Percentiles rank a stretch among this genome's conserved stretches.
Conservation (phyloP, 2,888 invertebrate species). For the Heliothis peltigera region DNA sequence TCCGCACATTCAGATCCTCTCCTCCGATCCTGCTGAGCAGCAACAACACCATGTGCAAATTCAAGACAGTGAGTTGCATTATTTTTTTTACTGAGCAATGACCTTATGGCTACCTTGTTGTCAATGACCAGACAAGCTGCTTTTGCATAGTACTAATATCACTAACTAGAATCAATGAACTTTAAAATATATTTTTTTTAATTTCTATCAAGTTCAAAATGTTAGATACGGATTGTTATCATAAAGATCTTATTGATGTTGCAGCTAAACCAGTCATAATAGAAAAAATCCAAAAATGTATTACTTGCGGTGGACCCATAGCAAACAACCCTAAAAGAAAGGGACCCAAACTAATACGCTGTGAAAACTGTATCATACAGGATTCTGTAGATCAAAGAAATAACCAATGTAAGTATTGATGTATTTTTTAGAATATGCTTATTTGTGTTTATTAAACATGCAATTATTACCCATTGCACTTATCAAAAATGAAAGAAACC, state of each 20-base stretch:
- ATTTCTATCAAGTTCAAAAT: too few species aligned
- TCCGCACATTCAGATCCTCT: constrained; percentile 87
- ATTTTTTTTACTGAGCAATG: not conserved
- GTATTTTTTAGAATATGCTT: not conserved
- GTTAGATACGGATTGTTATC: too few species aligned
- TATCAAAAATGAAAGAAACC: too few species aligned
- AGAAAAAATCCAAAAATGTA: constrained; percentile 90
- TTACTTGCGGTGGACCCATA: constrained; percentile 90
- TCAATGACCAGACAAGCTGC: not conserved
- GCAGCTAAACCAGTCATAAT: constrained; percentile 87
- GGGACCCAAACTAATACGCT: constrained; percentile 91
- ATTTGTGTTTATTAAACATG: too few species aligned
- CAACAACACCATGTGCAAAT: constrained; percentile 84
- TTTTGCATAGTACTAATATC: not conserved
- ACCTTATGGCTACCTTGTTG: not conserved
- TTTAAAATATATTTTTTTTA: too few species aligned
- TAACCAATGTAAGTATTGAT: constrained; percentile 78
- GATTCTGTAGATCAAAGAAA: constrained; percentile 87
- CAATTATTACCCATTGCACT: too few species aligned
- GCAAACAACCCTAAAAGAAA: constrained; percentile 90
- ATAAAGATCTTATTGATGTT: constrained; percentile 60
- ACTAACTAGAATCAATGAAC: too few species aligned
- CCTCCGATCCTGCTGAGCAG: constrained; percentile 80
- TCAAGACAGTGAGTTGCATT: constrained; percentile 80
- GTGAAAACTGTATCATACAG: constrained; percentile 91